Base-by-base conservation (phyloP, 2,113 vertebrate species). In the Toxotes chatareus region DNA sequence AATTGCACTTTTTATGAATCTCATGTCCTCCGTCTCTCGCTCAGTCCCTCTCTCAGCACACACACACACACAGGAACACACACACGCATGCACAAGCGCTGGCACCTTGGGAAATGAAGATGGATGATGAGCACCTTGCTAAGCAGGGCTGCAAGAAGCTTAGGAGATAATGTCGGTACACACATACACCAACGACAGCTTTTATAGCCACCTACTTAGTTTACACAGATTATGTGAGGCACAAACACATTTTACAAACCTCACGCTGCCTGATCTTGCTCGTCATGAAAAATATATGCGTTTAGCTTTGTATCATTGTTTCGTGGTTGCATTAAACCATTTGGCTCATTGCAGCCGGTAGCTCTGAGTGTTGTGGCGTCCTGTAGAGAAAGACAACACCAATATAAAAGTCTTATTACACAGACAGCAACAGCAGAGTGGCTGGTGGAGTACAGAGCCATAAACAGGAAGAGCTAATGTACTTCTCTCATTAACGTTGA, bases 21-120 rank as follows among this genome's bases (percentile, higher is more conserved):
- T 63, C 32, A 0, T 62, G 34, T 73, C 9, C 60, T 82, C n/a
- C 4, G 34, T 44, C 59, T 62, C 36, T 53, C 34, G 12, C 68
- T 80, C 64, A 60, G 34, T 75, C 64, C 59, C 68, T 56, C 66
- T 60, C 60, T 62, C 61, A 36, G 36, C 34, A 62, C 63, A 51
- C 69, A 60, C 23, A 38, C 34, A 47, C 42, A 36, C 34, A 49
- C 31, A 62, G 49, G 40, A 9, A 32, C 36, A 17, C 32, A 64
- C 71, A n/a, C 36, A 38, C 53, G 42, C 68, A 44, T 13, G 23
- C 56, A 27, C 32, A 0, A 34, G 47, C 12, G 3, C 80, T 38
- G 85, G 78, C 82, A 84, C 51, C 68, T 55, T 66, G 73, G 87
- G 80, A 85, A 92, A 93, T 93, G 91, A 94, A 92, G 92, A 94